These are phyloP conservation scores for Lindbergichthys nudifrons DNA, from an alignment of 2,797 vertebrate genomes.

Conservation along the genomic window DNA sequence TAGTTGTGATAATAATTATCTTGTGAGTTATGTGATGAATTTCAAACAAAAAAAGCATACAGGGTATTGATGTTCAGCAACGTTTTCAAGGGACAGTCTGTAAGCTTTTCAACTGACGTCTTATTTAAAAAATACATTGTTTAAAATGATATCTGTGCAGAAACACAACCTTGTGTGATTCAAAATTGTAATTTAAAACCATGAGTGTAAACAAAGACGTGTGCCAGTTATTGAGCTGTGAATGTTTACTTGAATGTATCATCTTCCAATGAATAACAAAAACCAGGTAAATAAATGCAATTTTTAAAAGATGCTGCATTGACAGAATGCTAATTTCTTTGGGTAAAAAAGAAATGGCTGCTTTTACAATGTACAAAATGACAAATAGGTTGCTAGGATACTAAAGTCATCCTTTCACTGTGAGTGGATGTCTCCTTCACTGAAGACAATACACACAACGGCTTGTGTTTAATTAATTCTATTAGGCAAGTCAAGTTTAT, in stretches of 20 bases:
- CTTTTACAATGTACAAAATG: conserved; percentile 31
- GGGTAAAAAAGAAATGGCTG: conserved; percentile 3
- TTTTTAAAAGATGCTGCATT: conserved; percentile 39
- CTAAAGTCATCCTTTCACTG: conserved; percentile 18
- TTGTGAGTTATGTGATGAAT: conserved; percentile 32
- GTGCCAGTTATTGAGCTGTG: conserved; percentile 26
- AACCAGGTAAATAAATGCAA: conserved; percentile 48
- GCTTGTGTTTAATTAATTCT: neutral
- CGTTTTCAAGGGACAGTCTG: conserved; percentile 31
- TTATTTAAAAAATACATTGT: neutral
- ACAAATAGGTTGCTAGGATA: conserved; percentile 21
- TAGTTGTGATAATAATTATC: conserved; percentile 23
- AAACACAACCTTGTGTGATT: conserved; percentile 29
- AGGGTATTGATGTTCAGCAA: conserved; percentile 31
- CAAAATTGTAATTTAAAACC: conserved; percentile 32
- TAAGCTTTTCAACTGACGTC: neutral
- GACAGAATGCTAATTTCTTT: conserved; percentile 9
- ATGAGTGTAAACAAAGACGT: conserved; percentile 15
- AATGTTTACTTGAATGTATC: conserved; percentile 40
- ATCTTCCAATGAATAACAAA: conserved; percentile 23
- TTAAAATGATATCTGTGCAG: conserved; percentile 5
- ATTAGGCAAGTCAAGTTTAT: neutral
- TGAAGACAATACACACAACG: neutral
- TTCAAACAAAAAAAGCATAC: conserved; percentile 10
- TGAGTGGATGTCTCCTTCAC: neutral